Conservation (phyloP, 2,113 vertebrate genomes). For the Phaethornis superciliosus region DNA sequence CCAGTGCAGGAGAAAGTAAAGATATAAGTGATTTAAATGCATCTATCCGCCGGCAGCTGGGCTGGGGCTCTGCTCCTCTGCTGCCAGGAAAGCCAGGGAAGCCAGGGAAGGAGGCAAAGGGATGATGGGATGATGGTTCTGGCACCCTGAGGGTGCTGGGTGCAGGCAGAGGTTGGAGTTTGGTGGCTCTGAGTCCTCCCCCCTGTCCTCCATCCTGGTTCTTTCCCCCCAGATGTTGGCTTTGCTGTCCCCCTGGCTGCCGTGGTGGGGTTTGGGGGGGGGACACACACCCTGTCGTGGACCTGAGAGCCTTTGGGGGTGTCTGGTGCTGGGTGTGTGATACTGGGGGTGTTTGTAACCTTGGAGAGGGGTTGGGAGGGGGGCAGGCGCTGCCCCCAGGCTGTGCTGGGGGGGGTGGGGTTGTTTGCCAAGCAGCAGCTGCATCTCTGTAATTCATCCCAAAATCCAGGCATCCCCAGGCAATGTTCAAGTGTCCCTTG, state of each 20-base stretch:
- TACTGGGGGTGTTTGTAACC: too few relatives aligned
- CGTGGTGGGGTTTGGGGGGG: neutral
- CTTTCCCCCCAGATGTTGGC: conserved; percentile 18
- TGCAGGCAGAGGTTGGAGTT: neutral
- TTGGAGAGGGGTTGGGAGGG: too few relatives aligned
- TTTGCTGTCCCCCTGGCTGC: conserved; percentile 43
- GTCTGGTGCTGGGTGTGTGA: too few relatives aligned
- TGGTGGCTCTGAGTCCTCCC: neutral
- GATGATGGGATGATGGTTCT: neutral
- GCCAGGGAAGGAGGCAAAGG: neutral
- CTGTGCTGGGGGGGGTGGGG: neutral
- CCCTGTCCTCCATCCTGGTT: neutral
- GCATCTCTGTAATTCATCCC: neutral
- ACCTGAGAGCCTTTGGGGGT: too few relatives aligned
- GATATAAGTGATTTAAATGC: conserved; percentile 83
- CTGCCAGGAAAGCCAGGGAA: neutral
- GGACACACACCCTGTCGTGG: too few relatives aligned
- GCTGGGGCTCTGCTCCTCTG: conserved; percentile 34
- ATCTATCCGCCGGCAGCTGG: conserved; percentile 69
- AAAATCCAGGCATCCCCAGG: neutral
- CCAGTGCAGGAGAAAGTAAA: conserved; percentile 73
- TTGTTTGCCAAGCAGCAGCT: neutral
- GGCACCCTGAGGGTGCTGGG: neutral
- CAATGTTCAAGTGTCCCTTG: accelerated
- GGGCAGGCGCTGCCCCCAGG: neutral